A percentile compares a stretch with the other conserved stretches of the same genome.
These are phyloP conservation scores for Steatornis caripensis DNA, from an alignment of 2,113 vertebrate genomes.

Conservation along the genomic window DNA sequence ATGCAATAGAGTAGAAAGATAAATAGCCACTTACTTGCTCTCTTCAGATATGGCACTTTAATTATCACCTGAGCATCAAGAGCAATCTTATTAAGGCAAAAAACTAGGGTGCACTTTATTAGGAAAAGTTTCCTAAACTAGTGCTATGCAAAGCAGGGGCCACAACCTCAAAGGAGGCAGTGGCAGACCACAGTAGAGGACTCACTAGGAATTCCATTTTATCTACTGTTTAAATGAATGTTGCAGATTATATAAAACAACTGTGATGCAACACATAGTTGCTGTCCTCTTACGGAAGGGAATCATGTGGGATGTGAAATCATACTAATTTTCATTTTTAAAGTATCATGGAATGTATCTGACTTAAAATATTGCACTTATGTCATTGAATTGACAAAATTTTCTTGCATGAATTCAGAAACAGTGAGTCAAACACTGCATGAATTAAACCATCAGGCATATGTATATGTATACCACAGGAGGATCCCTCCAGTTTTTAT, in stretches of 20 bases:
- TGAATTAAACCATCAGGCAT: neutral
- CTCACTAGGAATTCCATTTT: neutral
- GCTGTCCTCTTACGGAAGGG: neutral
- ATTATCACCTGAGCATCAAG: neutral
- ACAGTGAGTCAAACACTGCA: neutral
- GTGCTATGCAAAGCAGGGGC: neutral
- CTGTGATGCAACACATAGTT: neutral
- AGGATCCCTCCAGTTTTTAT: neutral
- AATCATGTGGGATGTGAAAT: neutral
- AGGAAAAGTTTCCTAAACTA: neutral
- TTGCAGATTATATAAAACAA: neutral
- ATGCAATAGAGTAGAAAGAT: neutral
- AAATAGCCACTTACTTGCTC: neutral
- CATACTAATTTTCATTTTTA: neutral
- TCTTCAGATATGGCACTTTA: neutral
- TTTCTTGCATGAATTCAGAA: neutral
- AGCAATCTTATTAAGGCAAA: neutral
- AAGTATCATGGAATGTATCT: neutral
- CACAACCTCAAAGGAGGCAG: accelerated
- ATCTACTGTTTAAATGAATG: neutral
- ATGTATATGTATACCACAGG: neutral
- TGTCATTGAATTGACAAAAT: neutral
- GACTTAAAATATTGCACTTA: neutral
- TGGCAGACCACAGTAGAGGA: neutral
- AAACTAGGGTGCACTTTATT: neutral